Evolutionary conservation across 2,113 vertebrate genomes (phyloP), one percentile per base, ranked within the genome.

Genomic region (Monarcha castaneiventris): DNA sequence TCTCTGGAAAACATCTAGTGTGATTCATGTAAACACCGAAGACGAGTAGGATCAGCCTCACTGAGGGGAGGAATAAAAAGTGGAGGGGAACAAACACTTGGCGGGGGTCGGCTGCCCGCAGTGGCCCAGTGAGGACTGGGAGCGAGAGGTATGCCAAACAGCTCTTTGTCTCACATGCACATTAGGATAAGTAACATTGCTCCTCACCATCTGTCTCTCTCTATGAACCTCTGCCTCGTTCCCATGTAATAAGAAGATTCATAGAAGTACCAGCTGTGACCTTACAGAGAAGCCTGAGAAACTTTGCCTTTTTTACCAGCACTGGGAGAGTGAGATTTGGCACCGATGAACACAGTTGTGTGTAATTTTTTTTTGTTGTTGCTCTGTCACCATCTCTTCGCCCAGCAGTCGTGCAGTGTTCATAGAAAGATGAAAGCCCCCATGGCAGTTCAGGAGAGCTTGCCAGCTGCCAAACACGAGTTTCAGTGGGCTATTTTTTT

Each of bases 151-250:
- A 71, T 96, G 96, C 96, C 97, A 97, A 92, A 55, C 94, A 96
- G 95, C 95, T 90, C 94, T 97, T 94, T 96, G 94, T 97, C 95
- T 96, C 95, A 89, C 88, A 96, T 84, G 95, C 95, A 94, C 95
- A 94, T 97, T 96, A 96, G 95, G 92, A 92, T 92, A 95, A 95
- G 87, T 91, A 97, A 93, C 85, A 64, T 94, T 97, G 96, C 95
- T 95, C 76, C 95, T 96, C 59, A 13, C 97, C 96, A 97, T 96
- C 97, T 97, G 95, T 93, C 96, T 96, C 87, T 67, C 87, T 48
- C 93, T 79, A 89, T 84, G 93, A 96, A 94, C 90, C 89, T 95
- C 93, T 97, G 92, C 96, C 86, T 95, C 71, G 1, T 96, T 96
- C 93, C 90, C 92, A 91, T 93, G 92, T 87, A 95, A 92, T 93